Conservation (phyloP, 2,113 vertebrate species). For the Halichoerus grypus region DNA sequence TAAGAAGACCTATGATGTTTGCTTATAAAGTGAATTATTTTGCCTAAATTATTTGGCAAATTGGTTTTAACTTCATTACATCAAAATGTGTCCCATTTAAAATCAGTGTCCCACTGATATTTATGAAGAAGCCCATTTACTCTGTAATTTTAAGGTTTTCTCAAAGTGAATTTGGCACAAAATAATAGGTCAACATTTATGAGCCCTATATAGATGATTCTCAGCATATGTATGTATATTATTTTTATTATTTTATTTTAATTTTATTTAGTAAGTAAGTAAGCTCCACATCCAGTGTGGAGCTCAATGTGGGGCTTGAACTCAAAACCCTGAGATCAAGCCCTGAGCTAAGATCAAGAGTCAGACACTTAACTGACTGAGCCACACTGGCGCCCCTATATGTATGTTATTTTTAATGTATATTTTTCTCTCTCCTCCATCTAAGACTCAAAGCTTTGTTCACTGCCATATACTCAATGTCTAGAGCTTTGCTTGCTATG, state of each 20-base stretch:
- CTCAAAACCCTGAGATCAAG: neutral
- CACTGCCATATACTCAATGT: neutral
- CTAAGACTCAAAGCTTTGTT: neutral
- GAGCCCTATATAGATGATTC: neutral
- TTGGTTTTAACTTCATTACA: slow-evolving; percentile 39
- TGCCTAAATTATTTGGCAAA: slow-evolving; percentile 25
- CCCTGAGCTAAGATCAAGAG: neutral
- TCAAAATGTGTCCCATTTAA: neutral
- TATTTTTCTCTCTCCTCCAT: neutral
- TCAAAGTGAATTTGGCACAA: neutral
- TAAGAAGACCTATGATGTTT: neutral
- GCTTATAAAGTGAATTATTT: slow-evolving; percentile 47
- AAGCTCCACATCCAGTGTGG: neutral
- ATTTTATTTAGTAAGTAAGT: neutral
- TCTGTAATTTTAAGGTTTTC: neutral
- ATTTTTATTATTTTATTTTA: neutral
- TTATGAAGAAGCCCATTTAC: slow-evolving; percentile 32
- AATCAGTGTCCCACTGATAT: neutral
- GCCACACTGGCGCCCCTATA: neutral
- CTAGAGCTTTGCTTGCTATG: neutral
- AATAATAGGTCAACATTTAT: neutral
- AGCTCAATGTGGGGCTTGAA: neutral
- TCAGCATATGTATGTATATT: neutral
- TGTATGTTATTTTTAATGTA: neutral
- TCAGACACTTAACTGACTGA: neutral